Conservation (phyloP, 1,140 invertebrate species). For the Reticulitermes speratus region DNA sequence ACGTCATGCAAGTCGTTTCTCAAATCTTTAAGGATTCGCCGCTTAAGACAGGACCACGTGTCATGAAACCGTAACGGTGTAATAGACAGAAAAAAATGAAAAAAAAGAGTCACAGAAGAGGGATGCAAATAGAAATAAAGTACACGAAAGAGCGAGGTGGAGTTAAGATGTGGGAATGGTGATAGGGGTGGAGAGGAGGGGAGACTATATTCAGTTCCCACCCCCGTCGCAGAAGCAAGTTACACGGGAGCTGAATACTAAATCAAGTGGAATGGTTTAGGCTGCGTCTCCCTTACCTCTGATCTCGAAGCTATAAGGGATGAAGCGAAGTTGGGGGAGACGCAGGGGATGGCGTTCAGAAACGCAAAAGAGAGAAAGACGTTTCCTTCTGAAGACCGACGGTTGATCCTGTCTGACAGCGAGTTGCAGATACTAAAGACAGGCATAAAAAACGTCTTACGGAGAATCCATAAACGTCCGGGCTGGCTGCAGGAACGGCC, state of each 20-base stretch:
- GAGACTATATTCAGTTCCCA: neutral
- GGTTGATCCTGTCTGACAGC: neutral
- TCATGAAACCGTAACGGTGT: neutral
- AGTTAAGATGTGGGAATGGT: neutral
- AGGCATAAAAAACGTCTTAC: neutral
- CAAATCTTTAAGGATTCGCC: neutral
- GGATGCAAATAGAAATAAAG: neutral
- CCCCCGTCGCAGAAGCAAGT: neutral
- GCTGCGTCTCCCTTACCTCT: neutral
- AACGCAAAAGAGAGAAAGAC: neutral
- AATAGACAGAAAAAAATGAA: neutral
- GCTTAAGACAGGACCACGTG: neutral
- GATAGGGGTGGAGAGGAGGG: neutral
- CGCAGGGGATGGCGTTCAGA: neutral
- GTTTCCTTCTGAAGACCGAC: neutral
- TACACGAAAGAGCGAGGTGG: neutral
- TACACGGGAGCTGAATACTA: neutral
- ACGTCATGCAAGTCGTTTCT: neutral
- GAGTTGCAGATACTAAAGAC: neutral
- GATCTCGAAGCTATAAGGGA: neutral
- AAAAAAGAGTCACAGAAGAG: neutral
- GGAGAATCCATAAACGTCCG: neutral
- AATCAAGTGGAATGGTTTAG: slow-evolving; percentile 1
- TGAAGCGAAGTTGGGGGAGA: neutral
- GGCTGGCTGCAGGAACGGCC: no score